Evolutionary conservation across 2,797 vertebrate species (phyloP).

Genomic region (Holocentrus rufus): DNA sequence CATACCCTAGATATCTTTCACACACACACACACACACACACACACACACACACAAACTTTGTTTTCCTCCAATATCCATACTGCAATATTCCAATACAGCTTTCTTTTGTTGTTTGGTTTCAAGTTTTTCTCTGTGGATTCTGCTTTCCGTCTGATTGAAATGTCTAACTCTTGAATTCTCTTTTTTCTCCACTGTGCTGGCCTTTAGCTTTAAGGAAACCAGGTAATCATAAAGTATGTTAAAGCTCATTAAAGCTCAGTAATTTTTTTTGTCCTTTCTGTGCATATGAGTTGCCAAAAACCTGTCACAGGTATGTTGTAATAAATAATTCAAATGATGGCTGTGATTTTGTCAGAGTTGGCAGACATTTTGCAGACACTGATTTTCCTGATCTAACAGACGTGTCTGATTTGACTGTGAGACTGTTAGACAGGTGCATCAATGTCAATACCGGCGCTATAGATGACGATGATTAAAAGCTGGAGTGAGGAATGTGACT

Average conservation of each 20-base stretch:
- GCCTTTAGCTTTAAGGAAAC: slow-evolving; percentile 89
- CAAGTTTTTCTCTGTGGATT: background rate
- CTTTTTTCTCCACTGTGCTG: slow-evolving; percentile 83
- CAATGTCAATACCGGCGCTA: too few species aligned
- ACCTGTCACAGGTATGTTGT: too few species aligned
- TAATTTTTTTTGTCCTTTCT: background rate
- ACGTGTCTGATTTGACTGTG: too few species aligned
- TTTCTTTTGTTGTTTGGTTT: background rate
- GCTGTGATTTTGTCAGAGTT: too few species aligned
- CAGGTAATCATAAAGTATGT: slow-evolving; percentile 75
- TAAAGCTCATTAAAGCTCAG: too few species aligned
- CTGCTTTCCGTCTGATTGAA: background rate
- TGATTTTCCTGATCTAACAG: too few species aligned
- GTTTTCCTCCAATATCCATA: background rate
- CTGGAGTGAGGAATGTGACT: too few species aligned
- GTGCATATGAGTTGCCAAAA: background rate
- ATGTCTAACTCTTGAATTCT: slow-evolving; percentile 52
- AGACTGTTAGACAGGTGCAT: too few species aligned
- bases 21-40: background rate
- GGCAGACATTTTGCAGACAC: too few species aligned
- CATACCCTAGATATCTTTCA: background rate
- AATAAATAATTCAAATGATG: too few species aligned
- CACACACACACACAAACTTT: slow-evolving; percentile 11
- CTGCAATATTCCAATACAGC: background rate
- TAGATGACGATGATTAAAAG: too few species aligned